These are phyloP conservation scores for Pseudorasbora parva DNA, from an alignment of 2,113 vertebrate genomes.

Conservation along the genomic window DNA sequence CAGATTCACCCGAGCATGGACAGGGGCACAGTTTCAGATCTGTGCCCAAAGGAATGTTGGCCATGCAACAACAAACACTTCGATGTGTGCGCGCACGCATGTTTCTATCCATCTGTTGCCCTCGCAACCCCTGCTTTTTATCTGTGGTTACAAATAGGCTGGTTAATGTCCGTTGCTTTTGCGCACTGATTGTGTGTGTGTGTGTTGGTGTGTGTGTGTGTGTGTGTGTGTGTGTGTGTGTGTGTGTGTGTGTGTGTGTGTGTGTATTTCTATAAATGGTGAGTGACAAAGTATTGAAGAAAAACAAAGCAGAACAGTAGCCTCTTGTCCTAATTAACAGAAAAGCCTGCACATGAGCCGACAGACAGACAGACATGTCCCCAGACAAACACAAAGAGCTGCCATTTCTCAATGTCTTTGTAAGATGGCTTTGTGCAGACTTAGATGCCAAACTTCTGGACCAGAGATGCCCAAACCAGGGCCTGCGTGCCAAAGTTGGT, in stretches of 20 bases:
- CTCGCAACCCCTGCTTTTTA: constrained; percentile 26
- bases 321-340: constrained; percentile 69
- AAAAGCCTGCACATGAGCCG: constrained; percentile 52
- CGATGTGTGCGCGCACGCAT: background rate
- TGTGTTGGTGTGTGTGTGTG: background rate
- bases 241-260: background rate
- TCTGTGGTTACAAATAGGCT: constrained; percentile 22
- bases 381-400: constrained; percentile 7
- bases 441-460: constrained; percentile 16
- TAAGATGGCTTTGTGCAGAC: background rate
- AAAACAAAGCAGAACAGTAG: constrained; percentile 56
- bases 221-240: background rate
- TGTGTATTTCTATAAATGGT: constrained; percentile 67
- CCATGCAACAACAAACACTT: constrained; percentile 26
- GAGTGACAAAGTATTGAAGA: constrained; percentile 67
- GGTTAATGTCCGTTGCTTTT: constrained; percentile 20
- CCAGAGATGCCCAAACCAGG: background rate
- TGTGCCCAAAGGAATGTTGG: constrained; percentile 30
- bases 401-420: constrained; percentile 15
- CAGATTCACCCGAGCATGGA: constrained; percentile 69
- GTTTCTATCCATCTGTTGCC: background rate
- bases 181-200: constrained; percentile 27
- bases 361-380: constrained; percentile 1
- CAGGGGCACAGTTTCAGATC: constrained; percentile 50
- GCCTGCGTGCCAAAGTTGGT: too few species aligned